Percentiles rank a stretch among this genome's conserved stretches.
Conservation (phyloP, 2,113 vertebrate species). For the Nyctibius bracteatus region DNA sequence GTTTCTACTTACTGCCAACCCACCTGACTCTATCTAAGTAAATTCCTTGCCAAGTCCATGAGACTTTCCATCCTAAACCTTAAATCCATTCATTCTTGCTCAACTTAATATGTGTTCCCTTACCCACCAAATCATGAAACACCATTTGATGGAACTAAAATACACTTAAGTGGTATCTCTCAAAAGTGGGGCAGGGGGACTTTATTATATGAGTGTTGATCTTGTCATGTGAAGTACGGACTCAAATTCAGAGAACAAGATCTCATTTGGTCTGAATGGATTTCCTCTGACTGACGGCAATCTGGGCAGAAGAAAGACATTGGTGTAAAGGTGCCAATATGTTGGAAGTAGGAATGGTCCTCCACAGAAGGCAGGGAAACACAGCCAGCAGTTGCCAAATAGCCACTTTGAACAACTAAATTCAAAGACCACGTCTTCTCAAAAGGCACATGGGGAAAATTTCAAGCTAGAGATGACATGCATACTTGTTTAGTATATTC, state of each 20-base stretch:
- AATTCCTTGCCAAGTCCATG: constrained; percentile 15
- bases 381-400: neutral
- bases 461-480: neutral
- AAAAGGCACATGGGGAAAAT: neutral
- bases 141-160: neutral
- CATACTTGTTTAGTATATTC: neutral
- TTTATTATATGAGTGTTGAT: neutral
- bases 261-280: neutral
- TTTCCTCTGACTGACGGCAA: neutral
- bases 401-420: neutral
- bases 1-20: constrained; percentile 29
- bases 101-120: neutral
- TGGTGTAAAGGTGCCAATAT: neutral
- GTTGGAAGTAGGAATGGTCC: neutral
- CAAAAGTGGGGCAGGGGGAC: neutral
- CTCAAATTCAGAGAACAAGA: neutral
- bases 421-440: neutral
- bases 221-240: neutral
- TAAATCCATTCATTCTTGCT: neutral
- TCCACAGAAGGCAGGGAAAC: neutral
- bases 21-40: constrained; percentile 17
- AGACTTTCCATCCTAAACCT: constrained; percentile 5
- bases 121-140: neutral
- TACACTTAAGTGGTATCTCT: neutral
- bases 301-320: neutral